These are phyloP conservation scores for Mastacembelus armatus DNA, from an alignment of 2,797 vertebrate species.

Conservation along the genomic window DNA sequence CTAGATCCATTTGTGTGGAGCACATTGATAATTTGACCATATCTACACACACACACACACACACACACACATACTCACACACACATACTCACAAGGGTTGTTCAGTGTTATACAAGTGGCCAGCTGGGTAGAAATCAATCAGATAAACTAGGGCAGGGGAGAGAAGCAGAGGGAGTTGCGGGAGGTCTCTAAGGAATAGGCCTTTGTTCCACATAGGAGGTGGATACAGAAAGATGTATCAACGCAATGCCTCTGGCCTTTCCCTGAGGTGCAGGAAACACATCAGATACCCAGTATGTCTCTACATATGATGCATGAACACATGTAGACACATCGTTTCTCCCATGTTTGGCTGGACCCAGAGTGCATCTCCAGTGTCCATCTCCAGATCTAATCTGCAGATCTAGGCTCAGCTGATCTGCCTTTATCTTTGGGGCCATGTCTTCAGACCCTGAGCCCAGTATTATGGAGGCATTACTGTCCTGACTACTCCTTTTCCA, in stretches of 20 bases:
- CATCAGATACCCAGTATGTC: conserved; percentile 23
- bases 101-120: conserved; percentile 70
- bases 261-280: conserved; percentile 39
- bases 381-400: conserved; percentile 48
- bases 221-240: conserved; percentile 60
- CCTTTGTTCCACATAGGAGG: conserved; percentile 73
- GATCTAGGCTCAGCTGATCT: conserved; percentile 18
- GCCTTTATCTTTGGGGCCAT: conserved; percentile 14
- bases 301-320: conserved; percentile 54
- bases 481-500: conserved; percentile 61
- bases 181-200: conserved; percentile 68
- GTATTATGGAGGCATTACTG: conserved; percentile 44
- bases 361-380: conserved; percentile 31
- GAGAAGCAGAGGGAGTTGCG: conserved; percentile 52
- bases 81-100: conserved; percentile 35
- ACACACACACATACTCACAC: conserved; percentile 5
- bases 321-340: conserved; percentile 41
- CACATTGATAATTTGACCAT: conserved; percentile 25
- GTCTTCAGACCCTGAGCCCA: conserved; percentile 42
- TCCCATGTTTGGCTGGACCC: conserved; percentile 26
- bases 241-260: conserved; percentile 61
- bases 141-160: conserved; percentile 76
- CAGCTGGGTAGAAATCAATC: conserved; percentile 74
- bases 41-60: conserved; percentile 13
- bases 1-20: background rate